A percentile compares a stretch with the other conserved stretches of the same genome.
phyloP scores from a whole-genome alignment of 2,113 vertebrate genomes.

The Anguilla rostrata region DNA sequence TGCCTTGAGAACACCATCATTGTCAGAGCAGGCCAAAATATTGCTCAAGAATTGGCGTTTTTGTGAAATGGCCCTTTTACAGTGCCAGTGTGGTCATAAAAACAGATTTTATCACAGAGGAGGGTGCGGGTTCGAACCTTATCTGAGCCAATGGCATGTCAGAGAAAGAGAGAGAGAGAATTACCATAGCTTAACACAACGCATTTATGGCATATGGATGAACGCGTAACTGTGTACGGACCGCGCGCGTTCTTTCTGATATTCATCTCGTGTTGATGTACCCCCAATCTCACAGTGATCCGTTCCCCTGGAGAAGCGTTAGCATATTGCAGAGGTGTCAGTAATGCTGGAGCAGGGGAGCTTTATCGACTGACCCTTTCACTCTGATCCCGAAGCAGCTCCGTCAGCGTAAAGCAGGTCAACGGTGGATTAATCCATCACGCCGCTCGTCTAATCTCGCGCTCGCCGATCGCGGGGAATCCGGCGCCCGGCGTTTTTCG shows the following conservation, averaged over 20 bases:
- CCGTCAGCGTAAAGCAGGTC: not conserved
- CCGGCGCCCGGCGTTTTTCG: not conserved
- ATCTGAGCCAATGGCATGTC: not conserved
- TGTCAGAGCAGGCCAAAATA: not conserved
- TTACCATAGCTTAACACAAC: too few species aligned
- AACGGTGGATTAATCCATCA: not conserved
- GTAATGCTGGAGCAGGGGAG: too few species aligned
- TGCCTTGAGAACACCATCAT: not conserved
- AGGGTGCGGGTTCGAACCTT: not conserved
- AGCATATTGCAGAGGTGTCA: not conserved
- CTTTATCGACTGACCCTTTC: not conserved
- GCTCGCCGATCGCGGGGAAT: not conserved
- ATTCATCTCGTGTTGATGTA: not conserved
- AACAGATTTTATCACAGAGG: not conserved
- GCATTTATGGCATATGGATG: not conserved
- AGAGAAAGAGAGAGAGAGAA: not conserved
- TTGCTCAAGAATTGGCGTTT: not conserved
- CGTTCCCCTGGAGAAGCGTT: not conserved
- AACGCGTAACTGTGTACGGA: not conserved
- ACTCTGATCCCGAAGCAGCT: not conserved
- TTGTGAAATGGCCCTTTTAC: not conserved
- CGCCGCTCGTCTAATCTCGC: not conserved
- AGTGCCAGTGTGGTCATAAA: not conserved
- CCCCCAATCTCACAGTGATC: not conserved
- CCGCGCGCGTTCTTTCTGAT: not conserved